Conservation (phyloP, 2,797 vertebrate species). For the Propithecus perrieri region DNA sequence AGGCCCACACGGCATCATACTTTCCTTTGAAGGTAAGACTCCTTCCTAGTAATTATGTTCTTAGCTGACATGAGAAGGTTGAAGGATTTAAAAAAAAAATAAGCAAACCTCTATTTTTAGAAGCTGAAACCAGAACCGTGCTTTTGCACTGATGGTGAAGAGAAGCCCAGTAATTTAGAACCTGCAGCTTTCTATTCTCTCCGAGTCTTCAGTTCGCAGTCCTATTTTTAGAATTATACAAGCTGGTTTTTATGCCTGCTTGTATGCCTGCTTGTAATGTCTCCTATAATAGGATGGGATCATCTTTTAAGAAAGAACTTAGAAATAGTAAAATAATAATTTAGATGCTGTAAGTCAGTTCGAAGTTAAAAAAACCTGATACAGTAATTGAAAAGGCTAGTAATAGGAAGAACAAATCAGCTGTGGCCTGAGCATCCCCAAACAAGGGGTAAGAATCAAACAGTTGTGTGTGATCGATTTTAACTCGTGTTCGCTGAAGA, state of each 20-base stretch:
- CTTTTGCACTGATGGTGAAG: background rate
- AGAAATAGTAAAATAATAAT: background rate
- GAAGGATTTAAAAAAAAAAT: background rate
- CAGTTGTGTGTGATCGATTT: background rate
- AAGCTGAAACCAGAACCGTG: slow-evolving; percentile 49
- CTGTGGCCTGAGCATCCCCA: background rate
- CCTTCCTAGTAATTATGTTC: slow-evolving; percentile 9
- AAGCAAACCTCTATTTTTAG: slow-evolving; percentile 57
- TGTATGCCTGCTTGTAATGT: background rate
- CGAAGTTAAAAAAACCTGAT: background rate
- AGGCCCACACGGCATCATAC: background rate
- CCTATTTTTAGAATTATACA: slow-evolving; percentile 54
- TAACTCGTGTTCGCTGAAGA: background rate
- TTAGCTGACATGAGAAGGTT: background rate
- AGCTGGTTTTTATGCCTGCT: background rate
- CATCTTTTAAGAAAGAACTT: background rate
- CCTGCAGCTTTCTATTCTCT: background rate
- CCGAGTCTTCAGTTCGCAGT: background rate
- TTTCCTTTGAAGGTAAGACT: slow-evolving; percentile 41
- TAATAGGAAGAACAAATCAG: background rate
- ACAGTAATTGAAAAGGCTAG: background rate
- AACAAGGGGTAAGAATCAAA: background rate
- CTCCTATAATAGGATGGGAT: background rate
- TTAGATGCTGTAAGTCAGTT: background rate
- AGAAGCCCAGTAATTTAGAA: slow-evolving; percentile 47